Evolutionary conservation across 2,888 invertebrate genomes (phyloP).

Genomic region (Drosophila antonietae): DNA sequence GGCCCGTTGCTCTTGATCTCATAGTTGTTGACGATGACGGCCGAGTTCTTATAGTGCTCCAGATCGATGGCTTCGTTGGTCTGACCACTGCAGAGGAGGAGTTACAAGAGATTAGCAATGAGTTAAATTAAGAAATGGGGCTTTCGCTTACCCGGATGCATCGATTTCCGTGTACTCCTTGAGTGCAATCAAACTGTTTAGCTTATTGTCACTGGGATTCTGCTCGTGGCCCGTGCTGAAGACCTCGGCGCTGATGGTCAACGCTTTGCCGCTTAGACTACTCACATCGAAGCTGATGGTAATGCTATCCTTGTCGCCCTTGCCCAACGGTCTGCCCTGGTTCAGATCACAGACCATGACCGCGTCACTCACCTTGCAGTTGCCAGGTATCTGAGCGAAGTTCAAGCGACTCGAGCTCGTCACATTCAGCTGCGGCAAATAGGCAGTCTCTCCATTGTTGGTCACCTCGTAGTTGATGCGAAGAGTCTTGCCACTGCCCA

Average conservation of each 20-base stretch:
- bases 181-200: conserved; percentile 75
- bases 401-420: conserved; percentile 84
- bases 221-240: conserved; percentile 83
- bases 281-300: conserved; percentile 82
- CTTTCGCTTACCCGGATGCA: conserved; percentile 80
- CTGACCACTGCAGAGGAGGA: conserved; percentile 71
- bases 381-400: conserved; percentile 82
- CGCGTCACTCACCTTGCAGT: conserved; percentile 74
- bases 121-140: not conserved
- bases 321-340: conserved; percentile 79
- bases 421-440: conserved; percentile 85
- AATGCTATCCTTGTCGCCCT: conserved; percentile 73
- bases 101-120: not conserved
- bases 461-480: conserved; percentile 82
- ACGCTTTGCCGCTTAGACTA: conserved; percentile 74
- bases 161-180: conserved; percentile 83
- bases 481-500: conserved; percentile 82
- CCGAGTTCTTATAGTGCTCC: conserved; percentile 77
- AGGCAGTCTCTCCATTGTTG: conserved; percentile 85
- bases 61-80: conserved; percentile 79
- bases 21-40: conserved; percentile 81
- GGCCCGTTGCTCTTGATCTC: conserved; percentile 84
- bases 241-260: conserved; percentile 81
- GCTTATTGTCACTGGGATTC: conserved; percentile 77
- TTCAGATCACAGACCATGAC: conserved; percentile 82